A percentile compares a stretch with the other conserved stretches of the same genome.
These are phyloP conservation scores for Sinhomidia bicolor DNA, from an alignment of 2,888 invertebrate species.

Conservation along the genomic window DNA sequence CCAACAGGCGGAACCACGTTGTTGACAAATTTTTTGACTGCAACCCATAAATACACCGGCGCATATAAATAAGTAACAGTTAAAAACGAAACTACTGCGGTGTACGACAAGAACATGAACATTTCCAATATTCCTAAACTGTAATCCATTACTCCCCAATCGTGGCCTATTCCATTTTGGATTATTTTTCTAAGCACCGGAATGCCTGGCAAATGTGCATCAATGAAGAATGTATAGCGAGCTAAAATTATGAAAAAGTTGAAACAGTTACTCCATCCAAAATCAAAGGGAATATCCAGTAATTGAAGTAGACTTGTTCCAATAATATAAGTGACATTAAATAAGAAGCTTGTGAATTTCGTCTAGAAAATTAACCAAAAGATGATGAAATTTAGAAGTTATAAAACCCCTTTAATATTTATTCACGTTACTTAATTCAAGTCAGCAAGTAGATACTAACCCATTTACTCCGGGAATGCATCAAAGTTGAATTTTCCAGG, in stretches of 20 bases:
- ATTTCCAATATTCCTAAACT: conserved; percentile 17
- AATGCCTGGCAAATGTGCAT: neutral
- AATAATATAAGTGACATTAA: conserved; percentile 5
- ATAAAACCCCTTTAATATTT: no score
- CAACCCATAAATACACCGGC: conserved; percentile 54
- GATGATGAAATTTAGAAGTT: no score
- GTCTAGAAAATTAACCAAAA: conserved; percentile 24
- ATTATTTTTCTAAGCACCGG: neutral
- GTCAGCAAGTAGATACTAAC: no score
- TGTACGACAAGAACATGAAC: neutral
- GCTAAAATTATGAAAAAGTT: conserved; percentile 2
- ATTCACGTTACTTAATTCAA: no score
- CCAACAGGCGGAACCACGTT: neutral
- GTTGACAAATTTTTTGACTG: conserved; percentile 30
- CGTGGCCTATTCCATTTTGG: neutral
- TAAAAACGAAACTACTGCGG: neutral
- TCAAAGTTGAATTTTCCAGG: conserved; percentile 11
- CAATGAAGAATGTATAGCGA: conserved; percentile 55
- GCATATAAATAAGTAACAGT: neutral
- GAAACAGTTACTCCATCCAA: conserved; percentile 12
- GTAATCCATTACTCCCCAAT: conserved; percentile 5
- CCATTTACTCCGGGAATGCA: no score
- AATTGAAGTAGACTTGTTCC: neutral
- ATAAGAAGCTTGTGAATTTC: neutral
- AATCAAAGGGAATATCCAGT: neutral